Conservation (phyloP, 2,113 vertebrate species). For the Menidia beryllina region DNA sequence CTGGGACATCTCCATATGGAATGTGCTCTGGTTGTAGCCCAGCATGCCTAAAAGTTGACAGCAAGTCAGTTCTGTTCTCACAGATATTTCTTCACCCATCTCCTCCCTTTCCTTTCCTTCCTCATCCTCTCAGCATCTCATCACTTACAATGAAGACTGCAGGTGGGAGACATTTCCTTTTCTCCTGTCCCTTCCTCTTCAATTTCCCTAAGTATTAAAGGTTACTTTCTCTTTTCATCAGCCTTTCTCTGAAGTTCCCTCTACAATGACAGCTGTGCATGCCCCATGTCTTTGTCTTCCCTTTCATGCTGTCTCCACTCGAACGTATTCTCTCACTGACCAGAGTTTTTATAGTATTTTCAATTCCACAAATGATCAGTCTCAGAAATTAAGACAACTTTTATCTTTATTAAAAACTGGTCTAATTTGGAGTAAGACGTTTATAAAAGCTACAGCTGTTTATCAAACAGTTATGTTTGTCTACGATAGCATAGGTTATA, state of each 20-base stretch:
- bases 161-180: conserved; percentile 46
- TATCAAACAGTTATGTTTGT: too few relatives aligned
- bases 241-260: conserved; percentile 37
- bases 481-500: too few relatives aligned
- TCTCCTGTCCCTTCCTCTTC: conserved; percentile 55
- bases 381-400: too few relatives aligned
- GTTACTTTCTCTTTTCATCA: conserved; percentile 47
- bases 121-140: conserved; percentile 32
- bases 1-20: conserved; percentile 97
- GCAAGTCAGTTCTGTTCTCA: conserved; percentile 23
- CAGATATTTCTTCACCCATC: conserved; percentile 25
- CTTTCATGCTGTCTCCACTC: neutral
- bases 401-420: too few relatives aligned
- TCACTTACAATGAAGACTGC: conserved; percentile 25
- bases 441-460: too few relatives aligned
- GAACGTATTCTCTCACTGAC: neutral
- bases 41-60: conserved; percentile 83
- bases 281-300: neutral
- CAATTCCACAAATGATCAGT: too few relatives aligned
- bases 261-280: conserved; percentile 21
- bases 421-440: too few relatives aligned
- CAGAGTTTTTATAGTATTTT: too few relatives aligned
- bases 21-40: conserved; percentile 91
- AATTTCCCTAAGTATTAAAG: conserved; percentile 33
- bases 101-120: conserved; percentile 64